phyloP scores from a whole-genome alignment of 2,113 vertebrate species.

The Apodemus sylvaticus region DNA sequence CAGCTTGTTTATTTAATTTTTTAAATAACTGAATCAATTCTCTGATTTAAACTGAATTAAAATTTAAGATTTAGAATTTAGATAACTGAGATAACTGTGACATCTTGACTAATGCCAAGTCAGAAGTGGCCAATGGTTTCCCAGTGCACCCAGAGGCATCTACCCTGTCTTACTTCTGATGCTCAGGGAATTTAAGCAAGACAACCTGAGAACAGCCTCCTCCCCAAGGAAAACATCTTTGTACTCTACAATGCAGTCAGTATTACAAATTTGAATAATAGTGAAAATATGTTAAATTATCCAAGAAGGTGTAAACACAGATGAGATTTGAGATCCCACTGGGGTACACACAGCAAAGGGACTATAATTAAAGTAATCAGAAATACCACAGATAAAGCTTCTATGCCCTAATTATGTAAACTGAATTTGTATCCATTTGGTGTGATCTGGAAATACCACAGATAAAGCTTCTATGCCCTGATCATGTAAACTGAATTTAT shows the following conservation, averaged over 20 bases:
- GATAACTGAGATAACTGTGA: neutral
- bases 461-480: neutral
- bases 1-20: neutral
- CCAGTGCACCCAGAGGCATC: neutral
- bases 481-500: slow-evolving; percentile 46
- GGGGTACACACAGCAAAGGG: neutral
- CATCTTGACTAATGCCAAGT: neutral
- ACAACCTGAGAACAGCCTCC: neutral
- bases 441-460: slow-evolving; percentile 16
- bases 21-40: slow-evolving; percentile 4
- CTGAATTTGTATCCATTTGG: slow-evolving; percentile 7
- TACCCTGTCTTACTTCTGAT: neutral
- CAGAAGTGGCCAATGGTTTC: neutral
- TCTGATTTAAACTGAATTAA: slow-evolving; percentile 14
- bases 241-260: neutral
- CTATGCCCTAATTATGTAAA: slow-evolving; percentile 52
- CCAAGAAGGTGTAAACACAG: neutral
- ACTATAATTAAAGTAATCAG: neutral
- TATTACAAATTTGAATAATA: neutral
- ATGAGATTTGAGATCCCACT: neutral
- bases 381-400: slow-evolving; percentile 17
- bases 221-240: neutral
- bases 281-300: slow-evolving; percentile 29
- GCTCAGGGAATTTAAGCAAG: neutral
- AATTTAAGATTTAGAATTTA: slow-evolving; percentile 20